These are phyloP conservation scores for Microtus californicus DNA, from an alignment of 2,797 vertebrate genomes.

Conservation along the genomic window DNA sequence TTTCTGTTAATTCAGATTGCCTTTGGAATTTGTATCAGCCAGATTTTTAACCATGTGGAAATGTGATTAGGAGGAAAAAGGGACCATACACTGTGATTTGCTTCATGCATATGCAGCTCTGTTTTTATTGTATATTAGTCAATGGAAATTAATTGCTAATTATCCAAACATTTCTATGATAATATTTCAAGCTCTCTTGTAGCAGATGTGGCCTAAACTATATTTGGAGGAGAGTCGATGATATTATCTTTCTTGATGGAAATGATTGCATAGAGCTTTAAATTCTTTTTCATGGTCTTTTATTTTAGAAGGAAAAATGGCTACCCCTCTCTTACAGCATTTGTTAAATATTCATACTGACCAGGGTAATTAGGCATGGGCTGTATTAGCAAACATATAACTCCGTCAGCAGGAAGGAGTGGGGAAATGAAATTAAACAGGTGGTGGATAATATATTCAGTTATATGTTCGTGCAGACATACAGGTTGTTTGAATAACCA, in stretches of 20 bases:
- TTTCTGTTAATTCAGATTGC: slow-evolving; percentile 33
- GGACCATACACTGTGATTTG: slow-evolving; percentile 58
- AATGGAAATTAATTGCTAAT: slow-evolving; percentile 84
- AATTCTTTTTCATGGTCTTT: slow-evolving; percentile 53
- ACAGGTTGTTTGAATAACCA: slow-evolving; percentile 75
- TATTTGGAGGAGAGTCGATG: slow-evolving; percentile 78
- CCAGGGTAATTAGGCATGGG: slow-evolving; percentile 73
- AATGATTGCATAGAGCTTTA: slow-evolving; percentile 58
- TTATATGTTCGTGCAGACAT: slow-evolving; percentile 57
- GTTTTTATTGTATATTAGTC: slow-evolving; percentile 82
- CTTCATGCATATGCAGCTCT: slow-evolving; percentile 70
- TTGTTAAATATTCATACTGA: slow-evolving; percentile 77
- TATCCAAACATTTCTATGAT: slow-evolving; percentile 82
- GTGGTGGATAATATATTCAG: slow-evolving; percentile 57
- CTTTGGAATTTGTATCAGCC: slow-evolving; percentile 62
- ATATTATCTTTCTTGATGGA: slow-evolving; percentile 77
- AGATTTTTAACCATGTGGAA: slow-evolving; percentile 68
- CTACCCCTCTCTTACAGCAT: slow-evolving; percentile 31
- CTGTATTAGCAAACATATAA: slow-evolving; percentile 70
- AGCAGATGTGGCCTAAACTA: slow-evolving; percentile 81
- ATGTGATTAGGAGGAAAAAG: slow-evolving; percentile 63
- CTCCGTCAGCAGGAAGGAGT: slow-evolving; percentile 65
- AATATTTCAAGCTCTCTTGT: slow-evolving; percentile 81
- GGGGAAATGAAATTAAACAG: slow-evolving; percentile 74
- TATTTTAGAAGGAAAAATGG: slow-evolving; percentile 69